These are phyloP conservation scores for Cyprinodon diabolis DNA, from an alignment of 2,797 vertebrate species.

Conservation along the genomic window DNA sequence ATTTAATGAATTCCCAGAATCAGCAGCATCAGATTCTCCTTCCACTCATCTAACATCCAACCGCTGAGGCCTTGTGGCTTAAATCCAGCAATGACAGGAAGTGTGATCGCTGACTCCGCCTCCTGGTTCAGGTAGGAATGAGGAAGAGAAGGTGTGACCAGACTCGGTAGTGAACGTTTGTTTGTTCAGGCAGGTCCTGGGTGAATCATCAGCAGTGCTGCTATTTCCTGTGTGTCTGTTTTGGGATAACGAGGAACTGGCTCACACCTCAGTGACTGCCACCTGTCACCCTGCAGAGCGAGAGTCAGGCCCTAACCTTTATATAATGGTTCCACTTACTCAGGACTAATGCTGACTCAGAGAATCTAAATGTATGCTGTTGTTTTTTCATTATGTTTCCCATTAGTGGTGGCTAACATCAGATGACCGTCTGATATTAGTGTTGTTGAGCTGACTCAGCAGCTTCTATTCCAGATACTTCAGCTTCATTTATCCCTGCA, in stretches of 20 bases:
- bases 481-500: too few species aligned
- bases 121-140: constrained; percentile 38
- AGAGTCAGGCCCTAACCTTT: not conserved
- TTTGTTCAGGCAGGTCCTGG: constrained; percentile 55
- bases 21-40: not conserved
- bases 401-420: not conserved
- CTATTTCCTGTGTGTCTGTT: constrained; percentile 36
- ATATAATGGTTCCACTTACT: too few species aligned
- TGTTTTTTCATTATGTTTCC: too few species aligned
- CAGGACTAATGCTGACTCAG: too few species aligned
- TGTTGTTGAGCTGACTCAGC: too few species aligned
- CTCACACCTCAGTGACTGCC: not conserved
- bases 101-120: not conserved
- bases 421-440: not conserved
- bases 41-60: too few species aligned
- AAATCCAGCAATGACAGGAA: constrained; percentile 24
- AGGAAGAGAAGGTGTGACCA: constrained; percentile 49
- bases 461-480: too few species aligned
- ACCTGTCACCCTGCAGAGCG: constrained; percentile 30
- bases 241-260: constrained; percentile 17
- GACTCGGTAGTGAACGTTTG: constrained; percentile 24
- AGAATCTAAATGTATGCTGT: too few species aligned
- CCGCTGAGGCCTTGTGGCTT: not conserved
- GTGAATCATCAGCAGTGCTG: constrained; percentile 57
- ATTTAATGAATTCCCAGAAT: not conserved